phyloP scores from a whole-genome alignment of 2,113 vertebrate species.

The Notechis scutatus region DNA sequence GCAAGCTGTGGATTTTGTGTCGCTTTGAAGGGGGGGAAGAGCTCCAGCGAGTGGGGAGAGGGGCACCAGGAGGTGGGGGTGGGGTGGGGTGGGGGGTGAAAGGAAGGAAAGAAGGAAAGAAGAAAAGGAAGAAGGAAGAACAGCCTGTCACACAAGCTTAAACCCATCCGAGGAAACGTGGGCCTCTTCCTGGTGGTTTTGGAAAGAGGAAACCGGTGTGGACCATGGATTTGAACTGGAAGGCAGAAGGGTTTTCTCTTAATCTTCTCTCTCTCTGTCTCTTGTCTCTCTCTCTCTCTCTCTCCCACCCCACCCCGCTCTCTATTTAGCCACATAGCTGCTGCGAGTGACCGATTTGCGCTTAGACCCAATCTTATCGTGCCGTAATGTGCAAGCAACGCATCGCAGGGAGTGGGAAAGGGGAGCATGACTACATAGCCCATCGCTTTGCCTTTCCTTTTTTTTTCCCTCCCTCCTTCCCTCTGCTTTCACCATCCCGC shows the following conservation, averaged over 20 bases:
- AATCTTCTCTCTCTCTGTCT: neutral
- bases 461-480: neutral
- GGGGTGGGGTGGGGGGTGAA: no score
- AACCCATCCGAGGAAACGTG: conserved; percentile 24
- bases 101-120: no score
- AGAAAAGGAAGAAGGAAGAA: neutral
- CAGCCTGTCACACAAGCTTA: conserved; percentile 9
- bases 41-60: neutral
- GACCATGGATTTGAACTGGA: conserved; percentile 24
- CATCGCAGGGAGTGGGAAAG: neutral
- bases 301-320: neutral
- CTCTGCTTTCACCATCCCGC: neutral
- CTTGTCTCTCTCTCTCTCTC: conserved; percentile 19
- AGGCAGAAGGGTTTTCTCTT: conserved; percentile 7
- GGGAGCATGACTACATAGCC: neutral
- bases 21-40: conserved; percentile 59
- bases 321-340: conserved; percentile 57
- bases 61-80: neutral
- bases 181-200: neutral
- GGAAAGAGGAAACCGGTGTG: conserved; percentile 35
- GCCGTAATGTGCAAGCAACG: neutral
- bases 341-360: conserved; percentile 9
- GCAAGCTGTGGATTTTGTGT: conserved; percentile 71
- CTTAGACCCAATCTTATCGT: neutral
- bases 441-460: conserved; percentile 29